These are phyloP conservation scores for Oxytorus armatus DNA, from an alignment of 2,888 invertebrate genomes.

Conservation along the genomic window DNA sequence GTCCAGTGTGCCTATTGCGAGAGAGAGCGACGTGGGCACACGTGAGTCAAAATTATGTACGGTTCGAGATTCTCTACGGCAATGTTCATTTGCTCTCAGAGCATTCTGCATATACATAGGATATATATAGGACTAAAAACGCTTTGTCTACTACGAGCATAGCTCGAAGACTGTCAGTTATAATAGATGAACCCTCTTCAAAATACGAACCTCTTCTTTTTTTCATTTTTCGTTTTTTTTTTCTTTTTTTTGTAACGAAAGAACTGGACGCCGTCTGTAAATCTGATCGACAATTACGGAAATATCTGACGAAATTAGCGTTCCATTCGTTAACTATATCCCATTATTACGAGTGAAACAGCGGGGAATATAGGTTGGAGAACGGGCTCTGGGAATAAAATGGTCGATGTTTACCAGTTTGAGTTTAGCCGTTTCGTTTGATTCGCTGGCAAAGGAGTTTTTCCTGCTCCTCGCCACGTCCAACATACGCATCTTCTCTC, in stretches of 20 bases:
- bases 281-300: constrained; percentile 54
- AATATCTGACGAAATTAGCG: constrained; percentile 54
- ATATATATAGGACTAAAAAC: constrained; percentile 8
- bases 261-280: constrained; percentile 5
- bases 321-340: constrained; percentile 42
- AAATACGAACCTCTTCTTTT: constrained; percentile 19
- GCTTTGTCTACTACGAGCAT: constrained; percentile 40
- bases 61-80: constrained; percentile 59
- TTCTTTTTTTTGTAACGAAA: constrained; percentile 10
- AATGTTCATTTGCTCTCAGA: constrained; percentile 36
- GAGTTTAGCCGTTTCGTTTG: constrained; percentile 42
- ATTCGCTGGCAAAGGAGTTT: constrained; percentile 48
- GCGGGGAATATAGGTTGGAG: constrained; percentile 40
- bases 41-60: constrained; percentile 75
- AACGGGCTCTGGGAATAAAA: constrained; percentile 50
- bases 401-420: constrained; percentile 51
- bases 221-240: constrained; percentile 3
- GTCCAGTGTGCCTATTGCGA: constrained; percentile 28
- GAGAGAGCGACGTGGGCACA: constrained; percentile 64
- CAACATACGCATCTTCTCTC: constrained; percentile 66
- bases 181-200: constrained; percentile 50
- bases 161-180: constrained; percentile 38
- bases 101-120: constrained; percentile 38
- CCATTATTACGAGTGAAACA: constrained; percentile 51
- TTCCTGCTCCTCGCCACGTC: constrained; percentile 15